Percentiles rank a stretch among this genome's conserved stretches.
phyloP scores from a whole-genome alignment of 92 coral and sea anemone species.

The Parazoanthus atlanticus region DNA sequence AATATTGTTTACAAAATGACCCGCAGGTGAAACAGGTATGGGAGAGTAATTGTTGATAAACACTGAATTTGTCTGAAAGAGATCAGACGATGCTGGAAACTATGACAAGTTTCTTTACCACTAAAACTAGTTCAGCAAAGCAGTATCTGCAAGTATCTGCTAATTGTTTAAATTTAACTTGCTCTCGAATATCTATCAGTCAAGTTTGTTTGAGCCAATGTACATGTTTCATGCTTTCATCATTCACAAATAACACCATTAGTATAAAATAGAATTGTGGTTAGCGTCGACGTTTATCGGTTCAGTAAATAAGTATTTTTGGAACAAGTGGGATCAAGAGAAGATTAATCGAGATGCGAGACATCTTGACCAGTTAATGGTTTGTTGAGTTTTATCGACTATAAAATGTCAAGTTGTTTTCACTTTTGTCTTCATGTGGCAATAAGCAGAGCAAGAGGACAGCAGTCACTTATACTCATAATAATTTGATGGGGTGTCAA shows the following conservation, averaged over 20 bases:
- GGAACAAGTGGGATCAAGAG: too few relatives aligned
- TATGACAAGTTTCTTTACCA: neutral
- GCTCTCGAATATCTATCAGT: neutral
- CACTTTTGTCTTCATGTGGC: neutral
- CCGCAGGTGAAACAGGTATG: slow-evolving; percentile 29
- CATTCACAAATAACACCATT: neutral
- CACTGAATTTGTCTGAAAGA: neutral
- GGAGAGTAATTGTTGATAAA: neutral
- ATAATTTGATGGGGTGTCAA: neutral
- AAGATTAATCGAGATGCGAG: too few relatives aligned
- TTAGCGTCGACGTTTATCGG: neutral
- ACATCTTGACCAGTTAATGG: too few relatives aligned
- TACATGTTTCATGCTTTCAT: neutral
- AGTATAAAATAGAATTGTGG: neutral
- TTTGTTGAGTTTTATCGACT: too few relatives aligned
- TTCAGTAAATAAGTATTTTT: too few relatives aligned
- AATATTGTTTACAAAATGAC: slow-evolving; percentile 7
- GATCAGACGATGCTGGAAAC: neutral
- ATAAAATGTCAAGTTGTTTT: too few relatives aligned
- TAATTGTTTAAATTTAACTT: neutral
- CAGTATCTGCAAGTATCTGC: neutral
- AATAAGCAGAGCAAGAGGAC: neutral
- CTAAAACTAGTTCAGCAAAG: neutral
- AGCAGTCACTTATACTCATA: neutral
- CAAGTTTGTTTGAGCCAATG: too few relatives aligned